Evolutionary conservation across 2,113 vertebrate species (phyloP).

Genomic region (Lepidothrix coronata): DNA sequence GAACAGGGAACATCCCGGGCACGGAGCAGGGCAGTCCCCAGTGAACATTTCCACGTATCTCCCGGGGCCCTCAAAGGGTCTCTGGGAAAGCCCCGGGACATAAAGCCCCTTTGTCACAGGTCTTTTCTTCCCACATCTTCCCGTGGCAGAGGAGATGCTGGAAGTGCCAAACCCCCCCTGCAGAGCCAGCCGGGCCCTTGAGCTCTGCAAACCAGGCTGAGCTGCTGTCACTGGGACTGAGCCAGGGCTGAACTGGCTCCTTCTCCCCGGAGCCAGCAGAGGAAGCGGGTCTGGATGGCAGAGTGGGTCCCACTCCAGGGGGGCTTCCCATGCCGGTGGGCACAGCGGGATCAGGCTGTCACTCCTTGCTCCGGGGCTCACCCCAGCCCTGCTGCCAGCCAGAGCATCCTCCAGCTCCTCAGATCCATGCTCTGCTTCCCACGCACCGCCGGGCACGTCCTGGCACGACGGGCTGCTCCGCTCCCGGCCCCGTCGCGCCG

Average conservation of each 20-base stretch:
- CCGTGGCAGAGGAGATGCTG: neutral
- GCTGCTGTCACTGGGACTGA: neutral
- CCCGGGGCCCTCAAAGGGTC: neutral
- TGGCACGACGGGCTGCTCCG: neutral
- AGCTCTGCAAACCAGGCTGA: neutral
- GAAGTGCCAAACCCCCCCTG: neutral
- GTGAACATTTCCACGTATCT: neutral
- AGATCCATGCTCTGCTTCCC: neutral
- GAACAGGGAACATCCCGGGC: neutral
- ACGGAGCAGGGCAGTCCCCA: neutral
- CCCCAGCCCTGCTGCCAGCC: rapidly evolving
- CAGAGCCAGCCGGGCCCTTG: rapidly evolving
- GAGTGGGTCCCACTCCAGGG: rapidly evolving
- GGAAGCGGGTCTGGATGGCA: neutral
- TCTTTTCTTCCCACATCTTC: neutral
- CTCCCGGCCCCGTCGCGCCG: neutral
- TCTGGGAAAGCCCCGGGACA: neutral
- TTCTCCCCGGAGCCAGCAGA: neutral
- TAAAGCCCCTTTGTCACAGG: neutral
- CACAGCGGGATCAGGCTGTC: no score
- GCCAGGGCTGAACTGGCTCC: neutral
- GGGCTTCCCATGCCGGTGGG: neutral
- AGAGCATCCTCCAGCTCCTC: neutral
- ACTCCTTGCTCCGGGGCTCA: neutral
- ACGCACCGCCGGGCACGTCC: neutral